Evolutionary conservation across 2,113 vertebrate species (phyloP).

Genomic region (Forbesichthys agassizii): DNA sequence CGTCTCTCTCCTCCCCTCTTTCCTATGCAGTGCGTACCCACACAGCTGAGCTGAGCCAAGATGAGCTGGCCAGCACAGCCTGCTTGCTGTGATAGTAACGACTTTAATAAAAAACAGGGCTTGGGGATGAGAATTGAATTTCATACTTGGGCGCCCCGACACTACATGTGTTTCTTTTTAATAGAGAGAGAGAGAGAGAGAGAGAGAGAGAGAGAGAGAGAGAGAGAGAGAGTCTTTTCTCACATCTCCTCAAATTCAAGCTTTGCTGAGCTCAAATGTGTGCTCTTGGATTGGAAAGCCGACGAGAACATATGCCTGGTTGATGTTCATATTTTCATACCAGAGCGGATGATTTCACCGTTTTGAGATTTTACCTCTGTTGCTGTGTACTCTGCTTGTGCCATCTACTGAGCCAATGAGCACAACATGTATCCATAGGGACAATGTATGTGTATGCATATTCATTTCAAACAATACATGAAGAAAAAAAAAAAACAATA

Average conservation of each 20-base stretch:
- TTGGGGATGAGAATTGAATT: constrained; percentile 80
- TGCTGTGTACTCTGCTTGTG: too few species aligned
- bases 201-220: constrained; percentile 8
- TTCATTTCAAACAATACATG: too few species aligned
- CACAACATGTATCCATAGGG: too few species aligned
- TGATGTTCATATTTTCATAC: constrained; percentile 47
- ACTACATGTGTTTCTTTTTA: constrained; percentile 80
- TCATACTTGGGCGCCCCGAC: constrained; percentile 76
- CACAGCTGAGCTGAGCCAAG: constrained; percentile 60
- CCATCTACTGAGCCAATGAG: too few species aligned
- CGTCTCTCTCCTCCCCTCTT: constrained; percentile 26
- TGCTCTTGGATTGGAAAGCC: constrained; percentile 44
- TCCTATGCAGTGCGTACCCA: constrained; percentile 58
- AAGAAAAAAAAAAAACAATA: too few species aligned
- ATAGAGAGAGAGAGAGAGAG: constrained; percentile 55
- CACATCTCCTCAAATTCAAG: constrained; percentile 51
- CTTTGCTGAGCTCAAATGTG: constrained; percentile 57
- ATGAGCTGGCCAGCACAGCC: constrained; percentile 59
- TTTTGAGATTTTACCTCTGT: too few species aligned
- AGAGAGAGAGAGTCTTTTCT: constrained; percentile 51
- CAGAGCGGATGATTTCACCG: too few species aligned
- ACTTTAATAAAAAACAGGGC: constrained; percentile 78
- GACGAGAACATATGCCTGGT: constrained; percentile 49
- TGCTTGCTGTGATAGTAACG: constrained; percentile 72
- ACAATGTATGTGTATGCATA: too few species aligned